These are phyloP conservation scores for Ellobius talpinus DNA, from an alignment of 2,113 vertebrate genomes.

Conservation along the genomic window DNA sequence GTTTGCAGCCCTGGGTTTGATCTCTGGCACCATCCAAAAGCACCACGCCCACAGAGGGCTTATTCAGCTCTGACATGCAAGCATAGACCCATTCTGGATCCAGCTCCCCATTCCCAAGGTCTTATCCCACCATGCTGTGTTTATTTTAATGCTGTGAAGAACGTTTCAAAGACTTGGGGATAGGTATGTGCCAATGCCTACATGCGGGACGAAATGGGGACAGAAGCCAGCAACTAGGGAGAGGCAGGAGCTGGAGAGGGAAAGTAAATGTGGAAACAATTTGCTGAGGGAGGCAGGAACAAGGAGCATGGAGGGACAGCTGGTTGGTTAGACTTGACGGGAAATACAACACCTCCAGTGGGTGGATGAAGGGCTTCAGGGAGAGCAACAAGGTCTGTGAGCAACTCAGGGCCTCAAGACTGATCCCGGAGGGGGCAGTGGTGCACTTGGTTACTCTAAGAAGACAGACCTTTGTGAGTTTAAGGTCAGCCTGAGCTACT, in stretches of 20 bases:
- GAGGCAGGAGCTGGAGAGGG: background rate
- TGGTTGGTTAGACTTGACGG: background rate
- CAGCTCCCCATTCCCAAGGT: background rate
- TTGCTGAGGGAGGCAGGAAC: constrained; percentile 36
- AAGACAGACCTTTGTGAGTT: background rate
- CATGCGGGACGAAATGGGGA: background rate
- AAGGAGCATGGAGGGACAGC: background rate
- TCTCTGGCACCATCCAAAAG: background rate
- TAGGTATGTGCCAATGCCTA: background rate
- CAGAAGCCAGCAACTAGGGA: background rate
- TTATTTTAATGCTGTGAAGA: background rate
- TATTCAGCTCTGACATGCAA: background rate
- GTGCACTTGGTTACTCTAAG: background rate
- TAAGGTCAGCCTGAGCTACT: background rate
- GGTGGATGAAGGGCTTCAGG: background rate
- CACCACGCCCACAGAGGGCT: background rate
- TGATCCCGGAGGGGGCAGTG: background rate
- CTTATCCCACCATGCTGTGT: background rate
- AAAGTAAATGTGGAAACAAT: constrained; percentile 52
- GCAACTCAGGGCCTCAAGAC: too few species aligned
- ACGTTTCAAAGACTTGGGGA: background rate
- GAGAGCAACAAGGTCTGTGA: background rate
- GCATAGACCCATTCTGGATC: background rate
- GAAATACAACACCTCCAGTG: background rate
- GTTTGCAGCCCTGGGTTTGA: background rate